phyloP scores from a whole-genome alignment of 2,888 invertebrate species.

The Eupithecia inturbata region DNA sequence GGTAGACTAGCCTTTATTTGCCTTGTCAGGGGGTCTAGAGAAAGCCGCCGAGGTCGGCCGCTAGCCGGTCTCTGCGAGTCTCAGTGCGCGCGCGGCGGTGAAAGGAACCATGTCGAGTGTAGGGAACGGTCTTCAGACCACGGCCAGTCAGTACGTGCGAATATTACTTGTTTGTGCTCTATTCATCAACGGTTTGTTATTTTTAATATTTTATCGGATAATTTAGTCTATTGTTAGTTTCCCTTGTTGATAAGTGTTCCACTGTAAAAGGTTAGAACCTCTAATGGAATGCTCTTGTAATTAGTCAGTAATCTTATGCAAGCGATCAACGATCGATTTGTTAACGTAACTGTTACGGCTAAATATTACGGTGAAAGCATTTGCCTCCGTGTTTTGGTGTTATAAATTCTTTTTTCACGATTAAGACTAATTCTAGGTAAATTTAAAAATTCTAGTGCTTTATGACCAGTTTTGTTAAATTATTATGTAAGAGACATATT shows the following conservation, averaged over 20 bases:
- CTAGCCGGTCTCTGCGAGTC: slow-evolving; percentile 53
- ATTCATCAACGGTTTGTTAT: slow-evolving; percentile 75
- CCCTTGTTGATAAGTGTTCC: neutral
- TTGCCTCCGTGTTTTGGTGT: slow-evolving; percentile 51
- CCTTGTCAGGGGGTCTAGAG: slow-evolving; percentile 69
- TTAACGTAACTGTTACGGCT: slow-evolving; percentile 73
- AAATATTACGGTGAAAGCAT: slow-evolving; percentile 73
- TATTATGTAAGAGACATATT: slow-evolving; percentile 13
- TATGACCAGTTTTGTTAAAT: neutral
- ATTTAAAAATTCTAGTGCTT: neutral
- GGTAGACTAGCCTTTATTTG: slow-evolving; percentile 50
- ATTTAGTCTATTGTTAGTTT: neutral
- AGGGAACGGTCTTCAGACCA: slow-evolving; percentile 62
- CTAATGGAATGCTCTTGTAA: slow-evolving; percentile 20
- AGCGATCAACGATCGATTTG: slow-evolving; percentile 64
- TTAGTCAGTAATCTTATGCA: slow-evolving; percentile 70
- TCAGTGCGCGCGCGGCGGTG: slow-evolving; percentile 80
- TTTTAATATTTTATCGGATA: slow-evolving; percentile 28
- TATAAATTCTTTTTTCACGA: slow-evolving; percentile 32
- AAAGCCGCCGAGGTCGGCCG: slow-evolving; percentile 75
- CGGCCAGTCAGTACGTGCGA: slow-evolving; percentile 68
- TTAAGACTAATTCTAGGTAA: neutral
- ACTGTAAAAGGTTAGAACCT: slow-evolving; percentile 8
- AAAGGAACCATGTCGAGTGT: slow-evolving; percentile 73
- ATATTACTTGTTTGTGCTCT: slow-evolving; percentile 74